phyloP scores from a whole-genome alignment of 1,140 invertebrate species.

The Drosophila lacteicornis region DNA sequence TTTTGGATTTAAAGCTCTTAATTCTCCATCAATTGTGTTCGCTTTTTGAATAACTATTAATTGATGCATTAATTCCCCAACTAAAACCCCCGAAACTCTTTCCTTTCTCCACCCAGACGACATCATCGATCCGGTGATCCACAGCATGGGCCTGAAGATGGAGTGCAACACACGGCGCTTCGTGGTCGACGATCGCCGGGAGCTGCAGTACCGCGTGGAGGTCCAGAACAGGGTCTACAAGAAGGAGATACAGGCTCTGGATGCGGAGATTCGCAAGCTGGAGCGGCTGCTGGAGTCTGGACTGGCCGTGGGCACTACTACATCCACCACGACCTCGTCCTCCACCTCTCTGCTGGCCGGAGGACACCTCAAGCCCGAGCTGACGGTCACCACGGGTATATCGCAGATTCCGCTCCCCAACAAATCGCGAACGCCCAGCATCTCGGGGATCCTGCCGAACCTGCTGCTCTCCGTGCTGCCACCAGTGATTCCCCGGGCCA shows the following conservation, averaged over 20 bases:
- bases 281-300: constrained; percentile 89
- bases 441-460: constrained; percentile 89
- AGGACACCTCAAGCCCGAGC: constrained; percentile 85
- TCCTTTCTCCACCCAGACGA: constrained; percentile 84
- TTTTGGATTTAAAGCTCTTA: background rate
- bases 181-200: constrained; percentile 90
- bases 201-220: constrained; percentile 93
- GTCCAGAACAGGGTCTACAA: constrained; percentile 96
- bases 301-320: constrained; percentile 85
- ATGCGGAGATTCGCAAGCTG: constrained; percentile 91
- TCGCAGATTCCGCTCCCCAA: constrained; percentile 30
- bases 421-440: constrained; percentile 87
- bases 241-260: constrained; percentile 91
- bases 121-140: constrained; percentile 92
- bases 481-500: constrained; percentile 90
- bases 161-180: constrained; percentile 94
- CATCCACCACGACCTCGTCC: constrained; percentile 87
- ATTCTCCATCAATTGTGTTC: background rate
- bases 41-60: background rate
- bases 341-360: constrained; percentile 86
- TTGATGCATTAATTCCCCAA: background rate
- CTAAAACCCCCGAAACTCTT: background rate
- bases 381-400: constrained; percentile 62
- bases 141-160: constrained; percentile 94
- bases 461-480: constrained; percentile 90